phyloP scores from a whole-genome alignment of 1,140 invertebrate species.

The Drosophila triauraria region DNA sequence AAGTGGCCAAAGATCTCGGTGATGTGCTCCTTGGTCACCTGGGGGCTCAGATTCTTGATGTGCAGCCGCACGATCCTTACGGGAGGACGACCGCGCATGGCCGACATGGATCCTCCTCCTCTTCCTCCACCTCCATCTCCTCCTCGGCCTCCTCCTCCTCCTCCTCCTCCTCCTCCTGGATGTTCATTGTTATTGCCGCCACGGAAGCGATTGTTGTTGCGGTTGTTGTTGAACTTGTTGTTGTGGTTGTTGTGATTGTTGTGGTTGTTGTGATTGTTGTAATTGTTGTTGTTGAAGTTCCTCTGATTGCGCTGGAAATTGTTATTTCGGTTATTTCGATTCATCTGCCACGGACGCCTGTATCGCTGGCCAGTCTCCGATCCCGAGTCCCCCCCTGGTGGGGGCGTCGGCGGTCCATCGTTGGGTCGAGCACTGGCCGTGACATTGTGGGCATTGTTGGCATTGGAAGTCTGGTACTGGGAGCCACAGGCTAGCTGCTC shows the following conservation, averaged over 20 bases:
- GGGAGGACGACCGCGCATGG: background rate
- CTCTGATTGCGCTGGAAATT: background rate
- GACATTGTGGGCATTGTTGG: background rate
- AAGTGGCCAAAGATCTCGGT: slow-evolving; percentile 61
- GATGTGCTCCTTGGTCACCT: slow-evolving; percentile 62
- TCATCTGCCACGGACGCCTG: background rate
- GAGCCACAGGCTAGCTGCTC: slow-evolving; percentile 5
- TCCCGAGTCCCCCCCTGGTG: background rate
- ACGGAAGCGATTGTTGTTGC: background rate
- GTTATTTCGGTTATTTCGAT: background rate
- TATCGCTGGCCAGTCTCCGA: background rate
- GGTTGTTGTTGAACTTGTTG: background rate
- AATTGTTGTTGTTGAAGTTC: background rate
- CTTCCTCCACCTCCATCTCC: background rate
- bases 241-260: background rate
- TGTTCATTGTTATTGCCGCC: background rate
- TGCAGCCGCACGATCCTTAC: slow-evolving; percentile 45
- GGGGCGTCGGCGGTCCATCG: background rate
- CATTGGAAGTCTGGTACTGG: slow-evolving; percentile 2
- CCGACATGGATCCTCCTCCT: background rate
- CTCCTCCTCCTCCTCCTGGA: background rate
- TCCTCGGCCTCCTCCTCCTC: too few relatives aligned
- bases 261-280: background rate
- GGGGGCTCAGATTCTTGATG: slow-evolving; percentile 49
- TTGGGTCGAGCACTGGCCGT: slow-evolving; percentile 7